Evolutionary conservation across 1,140 invertebrate genomes (phyloP).

Genomic region (Drosophila pseudoananassae): DNA sequence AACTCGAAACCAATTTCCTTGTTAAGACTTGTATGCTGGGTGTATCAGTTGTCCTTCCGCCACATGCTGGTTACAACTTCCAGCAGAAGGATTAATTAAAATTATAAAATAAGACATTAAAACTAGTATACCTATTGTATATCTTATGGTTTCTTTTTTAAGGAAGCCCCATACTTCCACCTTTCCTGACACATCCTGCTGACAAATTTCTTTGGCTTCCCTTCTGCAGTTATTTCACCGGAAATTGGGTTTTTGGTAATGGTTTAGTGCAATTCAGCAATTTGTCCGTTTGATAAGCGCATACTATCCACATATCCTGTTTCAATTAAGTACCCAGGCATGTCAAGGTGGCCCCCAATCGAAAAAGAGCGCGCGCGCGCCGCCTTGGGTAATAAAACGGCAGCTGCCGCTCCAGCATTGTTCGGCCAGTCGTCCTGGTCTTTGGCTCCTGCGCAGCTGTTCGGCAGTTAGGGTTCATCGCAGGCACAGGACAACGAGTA

Average conservation of each 20-base stretch:
- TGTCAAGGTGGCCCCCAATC: constrained; percentile 30
- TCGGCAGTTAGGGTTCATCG: constrained; percentile 29
- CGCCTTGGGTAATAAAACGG: constrained; percentile 58
- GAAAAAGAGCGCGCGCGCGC: constrained; percentile 47
- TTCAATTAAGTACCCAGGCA: constrained; percentile 13
- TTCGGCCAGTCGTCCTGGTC: constrained; percentile 62
- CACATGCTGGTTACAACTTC: constrained; percentile 3
- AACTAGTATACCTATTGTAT: neutral
- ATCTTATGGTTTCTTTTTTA: too few species aligned
- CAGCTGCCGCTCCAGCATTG: constrained; percentile 64
- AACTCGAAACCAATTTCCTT: constrained; percentile 11
- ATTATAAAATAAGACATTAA: neutral
- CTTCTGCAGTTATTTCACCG: constrained; percentile 22
- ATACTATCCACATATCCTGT: constrained; percentile 31
- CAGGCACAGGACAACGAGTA: constrained; percentile 63
- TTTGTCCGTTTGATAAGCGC: constrained; percentile 66
- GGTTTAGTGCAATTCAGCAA: constrained; percentile 50
- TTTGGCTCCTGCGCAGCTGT: constrained; percentile 61
- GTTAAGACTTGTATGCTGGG: constrained; percentile 38
- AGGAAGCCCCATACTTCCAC: neutral
- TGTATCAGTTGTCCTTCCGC: constrained; percentile 22
- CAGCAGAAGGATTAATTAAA: neutral
- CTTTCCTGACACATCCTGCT: neutral
- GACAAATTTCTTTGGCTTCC: constrained; percentile 18
- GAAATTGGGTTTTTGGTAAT: constrained; percentile 50